Base-by-base conservation (phyloP, 2,797 vertebrate species). In the Argyrosomus regius region DNA sequence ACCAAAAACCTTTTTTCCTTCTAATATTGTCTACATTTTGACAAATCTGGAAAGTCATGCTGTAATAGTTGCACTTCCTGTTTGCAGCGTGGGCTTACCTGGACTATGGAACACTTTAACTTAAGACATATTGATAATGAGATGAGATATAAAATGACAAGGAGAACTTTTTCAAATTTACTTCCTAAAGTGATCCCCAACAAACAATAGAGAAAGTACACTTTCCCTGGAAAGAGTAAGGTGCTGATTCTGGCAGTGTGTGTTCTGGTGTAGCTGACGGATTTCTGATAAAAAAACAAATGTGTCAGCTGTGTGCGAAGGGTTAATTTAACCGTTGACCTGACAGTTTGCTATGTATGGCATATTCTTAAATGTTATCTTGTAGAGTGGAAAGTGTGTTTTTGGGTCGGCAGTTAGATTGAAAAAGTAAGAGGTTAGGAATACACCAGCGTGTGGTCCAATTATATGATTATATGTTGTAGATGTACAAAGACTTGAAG, bases 341-440 rank as follows among this genome's bases (percentile, higher is more conserved):
- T 67, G 26, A 62, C 70, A 12, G 59, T 67, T 64, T 43, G 12
- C 73, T 54, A 16, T 28, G 48, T 65, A 26, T 54, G 66, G 54
- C 24, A 75, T 46, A 77, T 77, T 80, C 17, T 43, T 17, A 81
- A 82, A 66, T 52, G 54, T 65, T 63, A 28, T 13, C 49, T 22
- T 11, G 16, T 35, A 5, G 26, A 53, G n/a, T 12, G 61, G 24
- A 82, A 91, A 85, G 68, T 85, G 69, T 89, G 86, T 87, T 86
- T 85, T 73, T 53, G 79, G 79, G 81, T 84, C 81, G 57, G 48
- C 49, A 28, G 60, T 70, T 77, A 82, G 59, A 87, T 75, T 72
- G 68, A 72, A 82, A 81, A 66, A 80, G 72, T 43, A 39, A 43
- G 70, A 62, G 80, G 78, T 84, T 77, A 76, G 74, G 79, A 83